Base-by-base conservation (phyloP, 1,140 invertebrate species). In the Pseudomyrmex gracilis region DNA sequence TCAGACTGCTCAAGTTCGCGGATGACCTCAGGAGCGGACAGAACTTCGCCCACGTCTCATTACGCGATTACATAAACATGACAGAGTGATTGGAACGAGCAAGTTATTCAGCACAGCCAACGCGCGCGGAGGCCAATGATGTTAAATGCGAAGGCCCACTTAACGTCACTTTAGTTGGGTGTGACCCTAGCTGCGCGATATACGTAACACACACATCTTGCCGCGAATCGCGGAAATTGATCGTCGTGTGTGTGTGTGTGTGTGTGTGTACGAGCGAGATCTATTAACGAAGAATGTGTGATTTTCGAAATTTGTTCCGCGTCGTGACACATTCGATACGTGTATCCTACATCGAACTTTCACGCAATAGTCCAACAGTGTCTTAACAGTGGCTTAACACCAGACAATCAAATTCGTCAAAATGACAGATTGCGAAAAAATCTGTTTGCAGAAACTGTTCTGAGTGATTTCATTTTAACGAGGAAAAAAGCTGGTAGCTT, bases 11-110 rank as follows among this genome's bases (percentile, higher is more conserved):
- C 55, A n/a, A 17, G 49, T 60, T 58, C 24, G 34, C 53, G 53
- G 58, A 66, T 64, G 45, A 13, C 12, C 55, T 53, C 49, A 57
- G 67, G 73, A 53, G 77, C 73, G 68, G 61, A 60, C 77, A 80
- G 22, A 60, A 87, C 87, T 87, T 87, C 90, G 89, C 87, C 89
- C 76, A 90, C 90, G 83, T 87, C 73, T 85, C 80, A 86, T 90
- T 90, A 88, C 82, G 13, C 67, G 80, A 87, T 91, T 90, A 89
- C 89, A 85, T 90, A 91, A 90, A 88, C 78, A 68, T 57, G 82
- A 76, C 68, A 70, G 86, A 53, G 73, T n/a, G 82, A 20, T 43
- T 58, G 85, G 47, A 84, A 84, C 73, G 85, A 87, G 12, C 82
- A 73, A 74, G 85, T 84, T 87, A 84, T 73, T 58, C 85, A 24